A percentile compares a stretch with the other conserved stretches of the same genome.
These are phyloP conservation scores for Lasioglossum figueresi DNA, from an alignment of 2,888 invertebrate genomes.

Conservation along the genomic window DNA sequence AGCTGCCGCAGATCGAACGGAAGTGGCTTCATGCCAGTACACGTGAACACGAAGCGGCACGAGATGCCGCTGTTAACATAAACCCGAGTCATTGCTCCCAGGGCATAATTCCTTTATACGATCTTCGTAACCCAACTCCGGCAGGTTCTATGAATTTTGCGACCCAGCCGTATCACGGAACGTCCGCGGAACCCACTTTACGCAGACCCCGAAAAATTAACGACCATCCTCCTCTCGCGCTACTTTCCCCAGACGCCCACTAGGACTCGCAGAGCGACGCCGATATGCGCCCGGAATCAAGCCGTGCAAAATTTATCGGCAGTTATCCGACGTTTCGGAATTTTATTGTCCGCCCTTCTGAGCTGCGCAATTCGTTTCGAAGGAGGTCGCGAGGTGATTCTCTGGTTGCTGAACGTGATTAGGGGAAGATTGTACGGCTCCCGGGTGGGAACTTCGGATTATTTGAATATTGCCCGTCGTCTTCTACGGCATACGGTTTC, in stretches of 20 bases:
- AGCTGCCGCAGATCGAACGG: conserved; percentile 65
- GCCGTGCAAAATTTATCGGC: conserved; percentile 1
- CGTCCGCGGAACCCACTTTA: neutral
- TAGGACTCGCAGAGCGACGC: neutral
- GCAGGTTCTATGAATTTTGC: conserved; percentile 32
- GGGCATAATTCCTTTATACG: conserved; percentile 61
- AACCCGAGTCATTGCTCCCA: conserved; percentile 69
- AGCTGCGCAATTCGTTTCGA: neutral
- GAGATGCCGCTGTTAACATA: conserved; percentile 73
- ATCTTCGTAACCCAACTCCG: conserved; percentile 36
- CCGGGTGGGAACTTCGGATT: neutral
- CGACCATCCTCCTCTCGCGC: neutral
- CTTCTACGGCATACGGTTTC: no score
- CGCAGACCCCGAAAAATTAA: conserved; percentile 8
- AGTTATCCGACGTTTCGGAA: neutral
- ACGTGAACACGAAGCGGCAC: conserved; percentile 68
- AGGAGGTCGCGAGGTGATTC: neutral
- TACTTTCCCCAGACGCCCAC: neutral
- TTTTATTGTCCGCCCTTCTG: neutral
- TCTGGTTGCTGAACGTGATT: conserved; percentile 5
- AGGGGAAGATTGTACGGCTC: neutral
- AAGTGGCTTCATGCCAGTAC: conserved; percentile 69
- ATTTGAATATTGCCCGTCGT: neutral
- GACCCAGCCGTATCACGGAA: neutral
- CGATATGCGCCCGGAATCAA: neutral